These are phyloP conservation scores for Phalloptychus januarius DNA, from an alignment of 2,797 vertebrate species.

Conservation along the genomic window DNA sequence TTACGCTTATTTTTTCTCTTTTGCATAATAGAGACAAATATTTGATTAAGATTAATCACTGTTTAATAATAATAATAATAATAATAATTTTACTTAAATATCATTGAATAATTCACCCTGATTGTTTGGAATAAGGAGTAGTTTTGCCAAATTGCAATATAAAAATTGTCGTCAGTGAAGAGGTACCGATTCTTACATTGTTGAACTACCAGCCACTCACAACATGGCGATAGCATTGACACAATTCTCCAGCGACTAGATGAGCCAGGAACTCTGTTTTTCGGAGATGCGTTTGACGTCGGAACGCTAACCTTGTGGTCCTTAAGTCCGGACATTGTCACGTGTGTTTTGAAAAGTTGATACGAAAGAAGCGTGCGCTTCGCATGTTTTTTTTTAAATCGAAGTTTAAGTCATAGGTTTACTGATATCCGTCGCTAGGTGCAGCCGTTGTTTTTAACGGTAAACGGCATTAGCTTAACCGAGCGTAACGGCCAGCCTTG, in stretches of 20 bases:
- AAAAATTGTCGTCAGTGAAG: not conserved
- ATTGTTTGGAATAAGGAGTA: not conserved
- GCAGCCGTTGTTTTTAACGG: not conserved
- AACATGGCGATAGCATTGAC: not conserved
- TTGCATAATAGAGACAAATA: no score
- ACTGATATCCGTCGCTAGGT: fast-evolving
- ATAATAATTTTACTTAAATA: not conserved
- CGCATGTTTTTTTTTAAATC: not conserved
- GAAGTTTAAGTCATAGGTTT: fast-evolving
- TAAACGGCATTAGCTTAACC: not conserved
- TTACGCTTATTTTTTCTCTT: not conserved
- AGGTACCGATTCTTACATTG: not conserved
- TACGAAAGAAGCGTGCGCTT: fast-evolving
- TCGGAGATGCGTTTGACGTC: constrained; percentile 4
- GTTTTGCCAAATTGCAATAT: no score
- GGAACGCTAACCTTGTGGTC: constrained; percentile 31
- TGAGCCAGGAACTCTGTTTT: constrained; percentile 1
- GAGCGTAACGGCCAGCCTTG: not conserved
- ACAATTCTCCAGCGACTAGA: not conserved
- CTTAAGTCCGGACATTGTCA: constrained; percentile 1
- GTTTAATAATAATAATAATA: not conserved
- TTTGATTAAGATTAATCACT: not conserved
- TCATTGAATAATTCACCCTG: not conserved
- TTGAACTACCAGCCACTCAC: not conserved
- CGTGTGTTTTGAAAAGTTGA: constrained; percentile 69